Conservation (phyloP, 2,797 vertebrate species). For the Myoxocephalus aenaeus region DNA sequence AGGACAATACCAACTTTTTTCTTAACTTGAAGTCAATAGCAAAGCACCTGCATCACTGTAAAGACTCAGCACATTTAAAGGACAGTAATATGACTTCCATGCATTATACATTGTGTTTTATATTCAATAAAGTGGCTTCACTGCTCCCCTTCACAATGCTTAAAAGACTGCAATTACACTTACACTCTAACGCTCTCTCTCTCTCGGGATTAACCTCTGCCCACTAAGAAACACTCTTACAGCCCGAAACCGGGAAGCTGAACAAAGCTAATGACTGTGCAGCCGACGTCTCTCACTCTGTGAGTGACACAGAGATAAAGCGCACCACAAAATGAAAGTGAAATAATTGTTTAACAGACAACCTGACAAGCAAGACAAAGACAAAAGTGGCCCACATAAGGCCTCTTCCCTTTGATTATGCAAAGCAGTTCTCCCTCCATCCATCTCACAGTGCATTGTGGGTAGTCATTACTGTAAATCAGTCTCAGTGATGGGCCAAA, state of each 20-base stretch:
- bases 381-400: constrained; percentile 36
- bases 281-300: constrained; percentile 20
- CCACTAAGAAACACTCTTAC: constrained; percentile 41
- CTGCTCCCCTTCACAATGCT: constrained; percentile 14
- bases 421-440: constrained; percentile 49
- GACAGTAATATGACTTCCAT: constrained; percentile 25
- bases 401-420: constrained; percentile 61
- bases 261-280: constrained; percentile 64
- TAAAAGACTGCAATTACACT: constrained; percentile 45
- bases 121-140: constrained; percentile 38
- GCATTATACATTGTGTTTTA: constrained; percentile 38
- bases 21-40: background rate
- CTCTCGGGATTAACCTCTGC: constrained; percentile 58
- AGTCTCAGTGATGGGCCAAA: constrained; percentile 45
- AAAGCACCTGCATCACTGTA: constrained; percentile 7
- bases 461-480: constrained; percentile 65
- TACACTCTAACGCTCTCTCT: constrained; percentile 17
- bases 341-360: constrained; percentile 64
- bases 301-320: constrained; percentile 55
- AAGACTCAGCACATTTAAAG: constrained; percentile 21
- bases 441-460: constrained; percentile 55
- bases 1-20: background rate
- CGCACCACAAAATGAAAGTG: constrained; percentile 41
- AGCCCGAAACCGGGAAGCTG: constrained; percentile 39
- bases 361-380: constrained; percentile 63